A percentile compares a stretch with the other conserved stretches of the same genome.
phyloP scores from a whole-genome alignment of 2,888 invertebrate species.

The Epistrophe eligans region DNA sequence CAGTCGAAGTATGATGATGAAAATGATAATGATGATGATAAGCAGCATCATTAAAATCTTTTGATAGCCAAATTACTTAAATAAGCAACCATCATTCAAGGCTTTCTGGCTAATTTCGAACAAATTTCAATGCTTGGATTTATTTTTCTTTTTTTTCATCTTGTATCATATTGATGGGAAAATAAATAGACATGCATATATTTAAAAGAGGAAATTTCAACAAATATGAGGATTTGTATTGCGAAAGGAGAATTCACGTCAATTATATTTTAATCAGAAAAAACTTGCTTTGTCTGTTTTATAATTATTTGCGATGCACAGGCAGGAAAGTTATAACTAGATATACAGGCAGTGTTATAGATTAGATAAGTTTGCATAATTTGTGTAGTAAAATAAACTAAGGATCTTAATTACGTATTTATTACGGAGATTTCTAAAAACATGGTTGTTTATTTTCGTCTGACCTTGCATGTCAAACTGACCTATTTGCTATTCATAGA shows the following conservation, averaged over 20 bases:
- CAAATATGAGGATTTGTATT: not conserved
- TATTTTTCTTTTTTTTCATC: not conserved
- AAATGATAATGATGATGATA: conserved; percentile 55
- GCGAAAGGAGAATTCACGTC: not conserved
- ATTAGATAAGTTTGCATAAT: no score
- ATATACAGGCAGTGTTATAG: no score
- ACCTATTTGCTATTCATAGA: no score
- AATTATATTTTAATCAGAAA: not conserved
- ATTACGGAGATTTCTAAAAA: no score
- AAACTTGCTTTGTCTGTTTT: no score
- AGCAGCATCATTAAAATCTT: conserved; percentile 48
- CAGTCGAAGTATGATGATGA: conserved; percentile 25
- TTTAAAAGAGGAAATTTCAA: no score
- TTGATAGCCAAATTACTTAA: conserved; percentile 35
- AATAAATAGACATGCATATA: not conserved
- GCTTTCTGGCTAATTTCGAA: conserved; percentile 22
- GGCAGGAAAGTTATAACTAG: no score
- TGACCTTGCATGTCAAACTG: no score
- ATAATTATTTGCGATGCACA: no score
- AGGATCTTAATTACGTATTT: no score
- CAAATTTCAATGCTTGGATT: not conserved
- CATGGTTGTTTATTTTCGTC: no score
- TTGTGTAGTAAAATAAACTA: no score
- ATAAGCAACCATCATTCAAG: conserved; percentile 9
- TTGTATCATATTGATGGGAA: not conserved